Conservation (phyloP, 2,797 vertebrate genomes). For the Nasua narica region DNA sequence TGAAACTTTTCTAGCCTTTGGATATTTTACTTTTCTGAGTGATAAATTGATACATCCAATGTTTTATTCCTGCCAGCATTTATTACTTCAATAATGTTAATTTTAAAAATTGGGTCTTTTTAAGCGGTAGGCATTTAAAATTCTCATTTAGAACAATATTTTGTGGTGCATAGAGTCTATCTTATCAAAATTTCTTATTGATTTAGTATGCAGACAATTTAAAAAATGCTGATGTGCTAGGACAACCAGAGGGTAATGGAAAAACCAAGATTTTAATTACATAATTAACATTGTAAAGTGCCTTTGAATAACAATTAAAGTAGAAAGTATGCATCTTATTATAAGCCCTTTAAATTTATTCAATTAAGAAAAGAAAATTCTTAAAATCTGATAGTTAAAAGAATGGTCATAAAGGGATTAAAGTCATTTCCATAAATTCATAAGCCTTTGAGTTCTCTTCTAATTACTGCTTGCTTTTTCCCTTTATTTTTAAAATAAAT, state of each 20-base stretch:
- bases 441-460: background rate
- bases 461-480: background rate
- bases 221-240: conserved; percentile 1
- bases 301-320: conserved; percentile 37
- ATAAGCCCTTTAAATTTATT: conserved; percentile 26
- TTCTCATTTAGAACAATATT: conserved; percentile 26
- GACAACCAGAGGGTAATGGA: conserved; percentile 7
- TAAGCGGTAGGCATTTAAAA: background rate
- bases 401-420: background rate
- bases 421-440: conserved; percentile 22
- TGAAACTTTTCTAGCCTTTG: background rate
- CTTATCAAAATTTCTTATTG: background rate
- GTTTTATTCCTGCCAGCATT: conserved; percentile 18
- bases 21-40: background rate
- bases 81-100: background rate
- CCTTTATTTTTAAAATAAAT: background rate
- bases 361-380: background rate
- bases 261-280: conserved; percentile 43
- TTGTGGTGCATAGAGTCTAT: background rate
- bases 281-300: background rate
- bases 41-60: background rate
- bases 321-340: background rate
- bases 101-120: background rate
- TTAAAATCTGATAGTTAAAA: conserved; percentile 6
- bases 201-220: background rate